Conservation (phyloP, 1,140 invertebrate species). For the Scaptomyza montana region DNA sequence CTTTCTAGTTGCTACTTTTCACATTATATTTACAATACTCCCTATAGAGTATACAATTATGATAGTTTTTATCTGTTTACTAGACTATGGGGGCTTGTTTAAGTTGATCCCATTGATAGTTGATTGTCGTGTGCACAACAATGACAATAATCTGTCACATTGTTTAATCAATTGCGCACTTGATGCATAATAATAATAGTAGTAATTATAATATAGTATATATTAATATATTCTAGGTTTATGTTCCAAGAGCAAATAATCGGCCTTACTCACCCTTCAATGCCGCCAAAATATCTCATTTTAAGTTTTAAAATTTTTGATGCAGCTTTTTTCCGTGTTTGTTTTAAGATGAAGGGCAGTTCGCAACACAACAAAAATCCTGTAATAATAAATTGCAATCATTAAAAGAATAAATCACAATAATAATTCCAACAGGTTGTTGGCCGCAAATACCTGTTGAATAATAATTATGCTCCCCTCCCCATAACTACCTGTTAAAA, state of each 20-base stretch:
- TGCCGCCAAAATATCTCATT: slow-evolving; percentile 73
- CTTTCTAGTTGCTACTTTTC: too few relatives aligned
- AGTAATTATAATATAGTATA: too few relatives aligned
- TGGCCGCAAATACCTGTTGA: slow-evolving; percentile 18
- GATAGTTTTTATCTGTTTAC: slow-evolving; percentile 6
- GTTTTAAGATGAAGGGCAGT: neutral
- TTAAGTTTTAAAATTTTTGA: too few relatives aligned
- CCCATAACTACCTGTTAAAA: neutral
- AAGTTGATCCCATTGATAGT: slow-evolving; percentile 25
- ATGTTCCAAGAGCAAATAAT: slow-evolving; percentile 25
- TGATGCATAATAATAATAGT: slow-evolving; percentile 1
- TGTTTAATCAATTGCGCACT: slow-evolving; percentile 43
- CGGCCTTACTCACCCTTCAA: slow-evolving; percentile 69
- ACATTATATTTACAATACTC: slow-evolving; percentile 15
- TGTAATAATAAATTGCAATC: neutral
- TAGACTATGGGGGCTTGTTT: neutral
- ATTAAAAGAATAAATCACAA: neutral
- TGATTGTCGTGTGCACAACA: slow-evolving; percentile 12
- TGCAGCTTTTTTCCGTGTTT: neutral
- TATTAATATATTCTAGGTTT: slow-evolving; percentile 11
- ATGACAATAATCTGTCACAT: slow-evolving; percentile 15
- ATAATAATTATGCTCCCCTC: neutral
- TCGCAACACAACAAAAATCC: slow-evolving; percentile 1
- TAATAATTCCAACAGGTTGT: slow-evolving; percentile 2
- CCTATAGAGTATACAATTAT: slow-evolving; percentile 13